These are phyloP conservation scores for Boulengeromyrus knoepffleri DNA, from an alignment of 2,113 vertebrate genomes.

Conservation along the genomic window DNA sequence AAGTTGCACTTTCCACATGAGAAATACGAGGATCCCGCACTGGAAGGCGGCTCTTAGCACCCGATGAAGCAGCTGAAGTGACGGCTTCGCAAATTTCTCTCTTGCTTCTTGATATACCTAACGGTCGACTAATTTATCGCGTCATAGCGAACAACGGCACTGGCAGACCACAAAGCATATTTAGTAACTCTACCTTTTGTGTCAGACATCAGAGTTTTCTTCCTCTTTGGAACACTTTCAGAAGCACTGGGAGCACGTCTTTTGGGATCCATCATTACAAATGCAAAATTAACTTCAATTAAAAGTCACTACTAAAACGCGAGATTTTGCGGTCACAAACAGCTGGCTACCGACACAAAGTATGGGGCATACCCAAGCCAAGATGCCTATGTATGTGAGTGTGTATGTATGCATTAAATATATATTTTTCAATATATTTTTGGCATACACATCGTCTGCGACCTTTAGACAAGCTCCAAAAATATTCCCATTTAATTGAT, in stretches of 20 bases:
- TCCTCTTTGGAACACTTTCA: neutral
- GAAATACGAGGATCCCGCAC: neutral
- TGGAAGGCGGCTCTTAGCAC: neutral
- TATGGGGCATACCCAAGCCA: neutral
- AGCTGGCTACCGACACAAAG: neutral
- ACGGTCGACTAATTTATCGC: neutral
- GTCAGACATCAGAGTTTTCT: neutral
- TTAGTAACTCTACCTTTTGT: neutral
- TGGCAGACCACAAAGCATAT: neutral
- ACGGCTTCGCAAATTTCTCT: neutral
- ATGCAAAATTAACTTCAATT: neutral
- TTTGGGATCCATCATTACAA: neutral
- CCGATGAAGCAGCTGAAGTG: neutral
- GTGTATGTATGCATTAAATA: no score
- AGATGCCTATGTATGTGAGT: no score
- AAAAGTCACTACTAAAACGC: neutral
- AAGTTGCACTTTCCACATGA: neutral
- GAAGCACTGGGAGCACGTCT: no score
- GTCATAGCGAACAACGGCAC: neutral
- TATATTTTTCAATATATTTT: neutral
- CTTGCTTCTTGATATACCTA: neutral
- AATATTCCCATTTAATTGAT: neutral
- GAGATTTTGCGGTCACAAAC: neutral
- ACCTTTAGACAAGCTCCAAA: neutral
- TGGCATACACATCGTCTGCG: neutral